Percentiles rank a stretch among this genome's conserved stretches.
phyloP scores from a whole-genome alignment of 2,797 vertebrate species.

The Lemur catta region DNA sequence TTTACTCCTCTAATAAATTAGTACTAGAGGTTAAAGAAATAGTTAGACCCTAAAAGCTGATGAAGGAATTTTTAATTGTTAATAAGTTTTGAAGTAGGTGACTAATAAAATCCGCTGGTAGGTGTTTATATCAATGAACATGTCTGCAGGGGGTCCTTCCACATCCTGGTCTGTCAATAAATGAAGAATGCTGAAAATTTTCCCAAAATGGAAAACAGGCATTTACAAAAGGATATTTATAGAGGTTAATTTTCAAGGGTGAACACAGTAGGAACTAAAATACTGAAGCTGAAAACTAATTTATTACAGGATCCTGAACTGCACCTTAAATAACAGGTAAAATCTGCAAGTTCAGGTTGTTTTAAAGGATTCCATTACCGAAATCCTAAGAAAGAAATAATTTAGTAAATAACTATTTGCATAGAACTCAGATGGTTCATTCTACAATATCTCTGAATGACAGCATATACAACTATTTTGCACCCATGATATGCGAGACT shows the following conservation, averaged over 20 bases:
- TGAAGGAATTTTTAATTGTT: slow-evolving; percentile 58
- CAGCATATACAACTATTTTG: neutral
- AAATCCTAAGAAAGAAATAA: slow-evolving; percentile 26
- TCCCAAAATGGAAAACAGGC: slow-evolving; percentile 68
- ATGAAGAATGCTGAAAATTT: slow-evolving; percentile 68
- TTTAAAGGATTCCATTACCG: slow-evolving; percentile 33
- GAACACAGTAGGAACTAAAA: slow-evolving; percentile 74
- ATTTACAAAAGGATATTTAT: slow-evolving; percentile 60
- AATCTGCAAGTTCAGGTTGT: slow-evolving; percentile 52
- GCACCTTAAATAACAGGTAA: slow-evolving; percentile 58
- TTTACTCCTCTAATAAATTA: slow-evolving; percentile 61
- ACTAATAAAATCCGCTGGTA: slow-evolving; percentile 80
- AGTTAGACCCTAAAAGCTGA: slow-evolving; percentile 43
- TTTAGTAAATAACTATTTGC: slow-evolving; percentile 36
- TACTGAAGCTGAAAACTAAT: slow-evolving; percentile 71
- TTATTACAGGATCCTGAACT: slow-evolving; percentile 58
- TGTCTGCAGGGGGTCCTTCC: slow-evolving; percentile 57
- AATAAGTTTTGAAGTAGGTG: slow-evolving; percentile 78
- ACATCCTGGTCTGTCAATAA: slow-evolving; percentile 70
- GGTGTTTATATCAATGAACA: slow-evolving; percentile 78
- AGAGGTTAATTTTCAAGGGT: slow-evolving; percentile 73
- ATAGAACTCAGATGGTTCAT: neutral
- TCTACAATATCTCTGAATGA: slow-evolving; percentile 19
- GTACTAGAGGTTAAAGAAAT: slow-evolving; percentile 50
- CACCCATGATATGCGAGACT: neutral